Base-by-base conservation (phyloP, 1,140 invertebrate genomes). In the Tetraneura akinire region DNA sequence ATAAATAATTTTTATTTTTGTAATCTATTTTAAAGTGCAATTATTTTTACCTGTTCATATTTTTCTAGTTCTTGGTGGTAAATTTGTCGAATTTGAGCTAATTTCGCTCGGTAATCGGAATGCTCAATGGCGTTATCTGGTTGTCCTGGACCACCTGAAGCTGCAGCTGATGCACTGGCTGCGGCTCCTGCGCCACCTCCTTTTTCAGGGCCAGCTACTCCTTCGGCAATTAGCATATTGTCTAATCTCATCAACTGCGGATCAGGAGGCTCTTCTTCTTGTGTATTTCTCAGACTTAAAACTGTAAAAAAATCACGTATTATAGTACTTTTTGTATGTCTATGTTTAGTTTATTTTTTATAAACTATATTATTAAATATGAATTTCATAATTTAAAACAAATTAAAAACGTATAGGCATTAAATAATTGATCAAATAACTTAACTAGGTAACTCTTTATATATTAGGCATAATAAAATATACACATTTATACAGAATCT, bases 171-270 rank as follows among this genome's bases (percentile, higher is more conserved):
- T 6, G 94, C 94, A 45, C 93, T 95, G 0, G 95, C 94, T 6
- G 96, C 95, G 1, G 95, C 94, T 9, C 93, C 93, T 0, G 94
- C 94, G 0, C 95, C 95, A 18, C 96, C 95, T 21, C 95, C 96
- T 86, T 98, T 98, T 85, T 99, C 97, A 0, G 97, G 97, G 0
- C 97, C 97, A 6, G 97, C 96, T 16, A 99, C 97, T 51, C 98
- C 98, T 87, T 99, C 98, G 0, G 98, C 98, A 83, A 99, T 97
- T 85, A 99, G 88, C 98, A 99, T 99, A 87, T 99, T 99, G 88
- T 99, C 98, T 85, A 99, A 87, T 83, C 98, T 89, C 95, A 99
- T 98, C 81, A 99, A 87, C 86, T 99, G 97, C 0, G 98, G 97
- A 89, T 99, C 97, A 85, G 97, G 96, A 0, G 97, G 96, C 85